Conservation (phyloP, 2,797 vertebrate genomes). For the Phrynocephalus forsythii region DNA sequence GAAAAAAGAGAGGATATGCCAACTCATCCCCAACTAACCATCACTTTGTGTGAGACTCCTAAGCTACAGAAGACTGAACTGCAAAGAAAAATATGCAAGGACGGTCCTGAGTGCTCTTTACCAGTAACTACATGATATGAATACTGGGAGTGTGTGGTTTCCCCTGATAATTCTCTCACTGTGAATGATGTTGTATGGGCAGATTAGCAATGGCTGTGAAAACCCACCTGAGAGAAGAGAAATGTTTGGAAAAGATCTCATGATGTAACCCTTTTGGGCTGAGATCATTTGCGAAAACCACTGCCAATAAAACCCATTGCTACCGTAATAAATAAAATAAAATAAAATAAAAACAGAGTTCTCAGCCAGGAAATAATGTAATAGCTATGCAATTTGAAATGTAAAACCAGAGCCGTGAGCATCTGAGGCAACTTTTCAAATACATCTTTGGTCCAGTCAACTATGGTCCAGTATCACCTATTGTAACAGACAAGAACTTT, state of each 20-base stretch:
- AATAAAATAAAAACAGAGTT: background rate
- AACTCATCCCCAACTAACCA: background rate
- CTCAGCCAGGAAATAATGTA: background rate
- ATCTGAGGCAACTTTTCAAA: background rate
- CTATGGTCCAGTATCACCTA: background rate
- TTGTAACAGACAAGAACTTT: background rate
- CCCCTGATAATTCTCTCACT: background rate
- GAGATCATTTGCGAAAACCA: background rate
- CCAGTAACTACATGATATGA: background rate
- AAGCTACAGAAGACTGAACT: constrained; percentile 5
- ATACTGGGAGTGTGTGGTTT: background rate
- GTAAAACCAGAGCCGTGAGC: background rate
- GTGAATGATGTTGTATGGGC: background rate
- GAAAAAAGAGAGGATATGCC: constrained; percentile 18
- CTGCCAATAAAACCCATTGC: background rate
- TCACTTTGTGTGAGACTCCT: background rate
- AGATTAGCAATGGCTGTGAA: background rate
- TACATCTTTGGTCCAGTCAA: background rate
- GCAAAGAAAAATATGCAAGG: background rate
- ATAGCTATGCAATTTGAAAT: background rate
- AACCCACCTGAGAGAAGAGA: background rate
- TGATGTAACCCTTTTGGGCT: background rate
- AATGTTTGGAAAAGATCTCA: background rate
- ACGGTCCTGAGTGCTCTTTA: background rate
- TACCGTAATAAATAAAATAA: background rate